Evolutionary conservation across 2,888 invertebrate genomes (phyloP), one percentile per base, ranked within the genome.

Genomic region (Perithous albicinctus): DNA sequence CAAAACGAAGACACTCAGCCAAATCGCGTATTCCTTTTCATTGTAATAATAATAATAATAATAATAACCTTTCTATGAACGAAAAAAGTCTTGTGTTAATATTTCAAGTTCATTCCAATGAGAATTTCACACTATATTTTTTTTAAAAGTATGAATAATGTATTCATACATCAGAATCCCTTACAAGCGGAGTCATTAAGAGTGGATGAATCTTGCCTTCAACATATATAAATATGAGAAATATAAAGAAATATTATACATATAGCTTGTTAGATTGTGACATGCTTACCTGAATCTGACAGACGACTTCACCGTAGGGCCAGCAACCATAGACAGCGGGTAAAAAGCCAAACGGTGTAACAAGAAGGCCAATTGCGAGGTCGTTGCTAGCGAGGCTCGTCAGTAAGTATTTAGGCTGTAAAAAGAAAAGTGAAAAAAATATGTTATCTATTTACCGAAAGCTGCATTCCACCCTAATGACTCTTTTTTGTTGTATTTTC

Each of bases 251-350:
- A 51, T 4, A 51, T 51, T 10, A 1, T 18, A 18, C 15, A 5
- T 29, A n/a, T n/a, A n/a, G 15, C 32, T 32, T 8, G 6, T 8
- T 0, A 61, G 18, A 35, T 4, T 10, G 8, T 20, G 10, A 15
- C 26, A 26, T 35, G 35, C 75, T 75, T 93, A 97, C 97, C 96
- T 97, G 97, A 92, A 97, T 97, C 93, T 97, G 97, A 93, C 97
- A 98, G 93, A 97, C 96, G 90, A 97, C 95, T 93, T 97, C 97
- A 74, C 97, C 97, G 93, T 97, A 97, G 41, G 97, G 97, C 97
- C 97, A 98, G 92, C 97, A 98, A 93, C 96, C 96, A 90, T 97
- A 96, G 85, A 97, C 94, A 46, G 97, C 96, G 26, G 97, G 97
- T 87, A 97, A 94, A 83, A 97, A 95, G 78, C 97, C 97, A 89